Evolutionary conservation across 2,797 vertebrate species (phyloP), one percentile per base, ranked within the genome.

Genomic region (Gambelia wislizenii): DNA sequence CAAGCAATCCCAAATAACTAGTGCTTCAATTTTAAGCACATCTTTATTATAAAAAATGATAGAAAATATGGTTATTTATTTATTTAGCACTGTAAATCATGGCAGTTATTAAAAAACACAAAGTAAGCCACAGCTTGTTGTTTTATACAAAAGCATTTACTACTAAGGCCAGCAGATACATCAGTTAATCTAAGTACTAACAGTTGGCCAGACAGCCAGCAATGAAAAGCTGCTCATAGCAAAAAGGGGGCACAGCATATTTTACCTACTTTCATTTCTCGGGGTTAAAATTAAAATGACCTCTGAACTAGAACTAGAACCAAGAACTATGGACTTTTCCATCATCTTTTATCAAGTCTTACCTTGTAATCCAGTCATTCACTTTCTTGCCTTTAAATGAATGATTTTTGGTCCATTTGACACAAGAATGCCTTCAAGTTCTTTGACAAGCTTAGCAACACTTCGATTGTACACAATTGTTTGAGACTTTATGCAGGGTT

Each of bases 21-120:
- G 14, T 18, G 13, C 90, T 92, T 89, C 83, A 87, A 67, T 94
- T 94, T 76, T 30, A 82, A 86, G 39, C 52, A 90, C 36, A 88
- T 22, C 85, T 96, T 96, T 96, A 96, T 96, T 96, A 94, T 89
- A 95, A 96, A 87, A 95, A 94, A 9, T 30, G 77, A 84, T 85
- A 95, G 94, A 93, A 95, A 95, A 95, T 47, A n/a, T 20, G 61
- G 52, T 89, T 91, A 39, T 92, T 81, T 61, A 61, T 61, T 61
- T 67, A 67, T 39, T 78, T 89, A 89, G 92, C 88, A 92, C 75
- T 10, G 56, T 92, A 92, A 94, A 93, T 92, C 0, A 54, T 87
- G 93, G 84, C 81, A 94, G 78, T 94, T 94, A 82, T 69, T 59
- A 83, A 94, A 94, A 13, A 67, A 74, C 87, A 85, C 22, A 89